These are phyloP conservation scores for Cardinalis cardinalis DNA, from an alignment of 2,113 vertebrate species.

Conservation along the genomic window DNA sequence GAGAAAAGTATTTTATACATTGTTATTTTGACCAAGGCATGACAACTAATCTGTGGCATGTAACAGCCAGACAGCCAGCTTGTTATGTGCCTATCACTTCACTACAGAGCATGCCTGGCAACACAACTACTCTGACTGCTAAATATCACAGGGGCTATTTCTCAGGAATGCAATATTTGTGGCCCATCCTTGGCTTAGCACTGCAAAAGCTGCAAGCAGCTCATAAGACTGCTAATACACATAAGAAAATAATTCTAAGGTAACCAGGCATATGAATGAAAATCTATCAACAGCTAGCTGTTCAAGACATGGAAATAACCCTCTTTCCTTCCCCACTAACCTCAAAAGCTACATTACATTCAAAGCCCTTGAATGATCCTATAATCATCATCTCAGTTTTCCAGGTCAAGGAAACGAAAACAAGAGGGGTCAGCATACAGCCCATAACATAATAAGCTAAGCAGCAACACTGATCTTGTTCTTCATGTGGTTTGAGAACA, in stretches of 20 bases:
- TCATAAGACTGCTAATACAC: background rate
- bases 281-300: background rate
- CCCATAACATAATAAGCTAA: background rate
- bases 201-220: background rate
- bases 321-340: background rate
- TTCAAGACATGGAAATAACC: background rate
- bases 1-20: background rate
- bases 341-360: background rate
- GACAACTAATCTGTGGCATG: conserved; percentile 48
- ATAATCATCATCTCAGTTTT: background rate
- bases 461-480: background rate
- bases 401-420: background rate
- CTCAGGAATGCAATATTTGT: background rate
- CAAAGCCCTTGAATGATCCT: background rate
- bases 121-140: background rate
- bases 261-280: background rate
- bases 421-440: background rate
- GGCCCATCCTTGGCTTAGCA: background rate
- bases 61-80: conserved; percentile 46
- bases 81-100: conserved; percentile 41
- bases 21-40: background rate
- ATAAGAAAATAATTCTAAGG: background rate
- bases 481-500: background rate
- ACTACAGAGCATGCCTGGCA: conserved; percentile 25
- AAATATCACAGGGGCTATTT: background rate